Conservation (phyloP, 2,888 invertebrate genomes). For the Heliconius hortense region DNA sequence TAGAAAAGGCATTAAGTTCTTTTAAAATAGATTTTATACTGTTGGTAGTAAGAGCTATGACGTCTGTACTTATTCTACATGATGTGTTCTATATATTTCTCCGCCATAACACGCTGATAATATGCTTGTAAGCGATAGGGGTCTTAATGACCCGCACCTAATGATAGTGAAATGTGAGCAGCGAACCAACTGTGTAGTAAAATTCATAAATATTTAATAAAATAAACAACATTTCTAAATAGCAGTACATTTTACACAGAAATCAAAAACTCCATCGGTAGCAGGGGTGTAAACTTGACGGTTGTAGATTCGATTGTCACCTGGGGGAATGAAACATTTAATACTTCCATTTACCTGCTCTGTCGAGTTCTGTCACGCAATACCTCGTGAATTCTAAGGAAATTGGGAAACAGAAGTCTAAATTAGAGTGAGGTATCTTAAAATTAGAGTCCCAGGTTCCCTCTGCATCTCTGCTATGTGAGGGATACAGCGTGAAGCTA, state of each 20-base stretch:
- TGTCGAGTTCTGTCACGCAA: neutral
- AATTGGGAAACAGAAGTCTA: too few species aligned
- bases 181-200: constrained; percentile 18
- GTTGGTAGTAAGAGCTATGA: neutral
- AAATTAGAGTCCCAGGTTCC: too few species aligned
- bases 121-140: constrained; percentile 44
- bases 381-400: neutral
- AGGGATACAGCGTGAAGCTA: too few species aligned
- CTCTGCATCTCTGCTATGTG: too few species aligned
- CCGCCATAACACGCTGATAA: constrained; percentile 30
- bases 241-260: neutral
- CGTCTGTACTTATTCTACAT: neutral
- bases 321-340: too few species aligned
- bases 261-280: too few species aligned
- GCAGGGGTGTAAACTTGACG: too few species aligned
- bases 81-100: constrained; percentile 10
- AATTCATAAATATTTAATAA: constrained; percentile 10
- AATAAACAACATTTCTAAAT: neutral
- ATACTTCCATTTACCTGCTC: too few species aligned
- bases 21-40: neutral
- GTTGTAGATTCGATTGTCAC: too few species aligned
- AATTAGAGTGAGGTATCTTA: too few species aligned
- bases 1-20: neutral
- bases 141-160: constrained; percentile 48
- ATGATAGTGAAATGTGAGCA: constrained; percentile 39